Evolutionary conservation across 2,888 invertebrate species (phyloP).

Genomic region (Epiblema foenella): DNA sequence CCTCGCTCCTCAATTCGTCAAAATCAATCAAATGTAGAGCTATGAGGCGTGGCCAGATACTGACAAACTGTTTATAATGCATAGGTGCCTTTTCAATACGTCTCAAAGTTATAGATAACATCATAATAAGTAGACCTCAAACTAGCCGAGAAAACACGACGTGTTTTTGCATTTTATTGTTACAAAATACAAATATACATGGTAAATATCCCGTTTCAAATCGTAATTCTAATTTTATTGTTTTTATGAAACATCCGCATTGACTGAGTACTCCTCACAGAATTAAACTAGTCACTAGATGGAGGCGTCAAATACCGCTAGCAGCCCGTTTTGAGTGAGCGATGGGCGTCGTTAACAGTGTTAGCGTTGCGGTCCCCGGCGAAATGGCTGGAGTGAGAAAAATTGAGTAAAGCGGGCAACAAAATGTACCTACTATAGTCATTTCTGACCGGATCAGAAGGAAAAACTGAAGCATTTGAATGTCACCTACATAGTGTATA

Average conservation of each 20-base stretch:
- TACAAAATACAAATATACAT: too few relatives aligned
- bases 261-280: neutral
- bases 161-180: conserved; percentile 5
- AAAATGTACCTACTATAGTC: conserved; percentile 2
- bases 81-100: neutral
- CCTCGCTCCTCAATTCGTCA: too few relatives aligned
- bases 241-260: conserved; percentile 1
- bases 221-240: too few relatives aligned
- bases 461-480: neutral
- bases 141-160: neutral
- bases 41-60: neutral
- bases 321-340: conserved; percentile 22
- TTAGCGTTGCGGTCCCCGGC: conserved; percentile 12
- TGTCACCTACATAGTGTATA: too few relatives aligned
- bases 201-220: too few relatives aligned
- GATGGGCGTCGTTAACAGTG: conserved; percentile 26
- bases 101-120: neutral
- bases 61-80: neutral
- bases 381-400: conserved; percentile 13
- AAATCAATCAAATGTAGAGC: neutral
- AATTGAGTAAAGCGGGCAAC: conserved; percentile 13
- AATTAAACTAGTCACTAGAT: conserved; percentile 4
- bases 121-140: conserved; percentile 1
- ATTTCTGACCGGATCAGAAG: neutral
- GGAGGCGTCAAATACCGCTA: conserved; percentile 13